Evolutionary conservation across 2,797 vertebrate species (phyloP).

Genomic region (Prunella strophiata): DNA sequence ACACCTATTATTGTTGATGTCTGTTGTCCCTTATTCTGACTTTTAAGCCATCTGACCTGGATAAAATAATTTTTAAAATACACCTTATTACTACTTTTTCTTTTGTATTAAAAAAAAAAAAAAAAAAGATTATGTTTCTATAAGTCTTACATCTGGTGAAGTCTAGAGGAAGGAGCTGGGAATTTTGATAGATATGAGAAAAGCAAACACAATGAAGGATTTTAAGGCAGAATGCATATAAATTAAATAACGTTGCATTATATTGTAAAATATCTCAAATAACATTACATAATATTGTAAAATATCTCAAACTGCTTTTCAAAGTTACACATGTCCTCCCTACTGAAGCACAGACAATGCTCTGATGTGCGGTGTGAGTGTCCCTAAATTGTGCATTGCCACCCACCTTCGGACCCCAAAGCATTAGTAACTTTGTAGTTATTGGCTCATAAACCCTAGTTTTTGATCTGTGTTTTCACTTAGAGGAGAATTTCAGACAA

Average conservation of each 20-base stretch:
- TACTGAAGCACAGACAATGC: neutral
- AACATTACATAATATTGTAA: neutral
- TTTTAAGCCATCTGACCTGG: neutral
- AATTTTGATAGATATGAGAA: neutral
- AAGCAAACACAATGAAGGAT: neutral
- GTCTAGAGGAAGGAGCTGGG: neutral
- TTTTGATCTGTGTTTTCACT: neutral
- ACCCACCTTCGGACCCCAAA: neutral
- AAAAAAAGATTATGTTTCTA: neutral
- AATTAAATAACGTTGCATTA: neutral
- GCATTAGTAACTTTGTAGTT: neutral
- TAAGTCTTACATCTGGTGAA: neutral
- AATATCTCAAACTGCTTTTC: neutral
- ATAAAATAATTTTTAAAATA: neutral
- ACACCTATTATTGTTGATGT: fast-evolving
- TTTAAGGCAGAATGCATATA: neutral
- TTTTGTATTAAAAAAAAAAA: neutral
- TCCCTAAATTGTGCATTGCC: neutral
- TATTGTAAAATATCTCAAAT: neutral
- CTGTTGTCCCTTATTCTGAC: neutral
- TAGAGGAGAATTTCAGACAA: neutral
- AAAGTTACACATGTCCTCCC: neutral
- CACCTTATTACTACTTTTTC: neutral
- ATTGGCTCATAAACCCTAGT: neutral
- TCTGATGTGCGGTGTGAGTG: fast-evolving